phyloP scores from a whole-genome alignment of 35 echinoderm and acorn worm genomes.

The Acanthaster planci region DNA sequence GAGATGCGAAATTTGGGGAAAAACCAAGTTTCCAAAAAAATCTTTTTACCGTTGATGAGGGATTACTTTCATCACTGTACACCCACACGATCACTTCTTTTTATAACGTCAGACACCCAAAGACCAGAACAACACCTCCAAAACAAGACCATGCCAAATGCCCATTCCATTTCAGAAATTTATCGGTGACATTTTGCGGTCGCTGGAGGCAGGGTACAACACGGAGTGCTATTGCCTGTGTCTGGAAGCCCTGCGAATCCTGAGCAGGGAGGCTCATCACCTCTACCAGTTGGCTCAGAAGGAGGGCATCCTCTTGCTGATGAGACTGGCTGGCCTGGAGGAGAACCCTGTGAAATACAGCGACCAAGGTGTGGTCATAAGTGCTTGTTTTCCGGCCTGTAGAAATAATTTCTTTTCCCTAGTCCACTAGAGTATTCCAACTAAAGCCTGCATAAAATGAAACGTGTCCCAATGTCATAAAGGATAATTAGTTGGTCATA shows the following conservation, averaged over 20 bases:
- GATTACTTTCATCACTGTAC: no score
- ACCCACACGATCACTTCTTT: no score
- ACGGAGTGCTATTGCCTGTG: slow-evolving; percentile 79
- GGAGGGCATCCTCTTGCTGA: slow-evolving; percentile 64
- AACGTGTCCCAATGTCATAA: no score
- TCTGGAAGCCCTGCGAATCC: slow-evolving; percentile 82
- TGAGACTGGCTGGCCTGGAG: slow-evolving; percentile 71
- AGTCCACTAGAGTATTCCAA: background rate
- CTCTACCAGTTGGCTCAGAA: slow-evolving; percentile 65
- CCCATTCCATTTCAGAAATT: slow-evolving; percentile 59
- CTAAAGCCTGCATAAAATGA: background rate
- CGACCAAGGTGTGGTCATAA: background rate
- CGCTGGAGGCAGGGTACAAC: slow-evolving; percentile 39
- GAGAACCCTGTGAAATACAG: slow-evolving; percentile 23
- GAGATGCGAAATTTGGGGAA: no score
- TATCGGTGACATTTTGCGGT: slow-evolving; percentile 60
- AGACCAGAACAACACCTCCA: no score
- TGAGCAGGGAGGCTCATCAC: slow-evolving; percentile 78
- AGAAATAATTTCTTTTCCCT: no score
- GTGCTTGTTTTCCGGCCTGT: background rate
- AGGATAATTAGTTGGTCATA: no score
- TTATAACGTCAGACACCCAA: no score
- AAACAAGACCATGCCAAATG: no score
- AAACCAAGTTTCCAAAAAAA: no score
- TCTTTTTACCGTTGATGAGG: no score